Conservation (phyloP, 2,113 vertebrate genomes). For the Nematolebias whitei region DNA sequence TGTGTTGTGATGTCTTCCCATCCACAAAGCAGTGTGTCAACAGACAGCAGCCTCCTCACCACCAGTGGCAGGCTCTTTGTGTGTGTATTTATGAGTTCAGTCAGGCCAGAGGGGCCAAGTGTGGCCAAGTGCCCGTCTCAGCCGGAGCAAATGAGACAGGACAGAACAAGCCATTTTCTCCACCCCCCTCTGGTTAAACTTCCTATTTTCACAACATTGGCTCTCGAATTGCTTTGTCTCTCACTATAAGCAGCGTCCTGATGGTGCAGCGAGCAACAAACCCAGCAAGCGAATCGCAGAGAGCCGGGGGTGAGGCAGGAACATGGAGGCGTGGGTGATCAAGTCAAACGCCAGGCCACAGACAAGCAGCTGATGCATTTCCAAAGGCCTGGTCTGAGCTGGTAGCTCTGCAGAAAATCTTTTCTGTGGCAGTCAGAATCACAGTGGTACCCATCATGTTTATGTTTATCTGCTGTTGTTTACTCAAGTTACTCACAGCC, state of each 20-base stretch:
- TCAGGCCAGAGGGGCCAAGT: constrained; percentile 63
- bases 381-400: constrained; percentile 11
- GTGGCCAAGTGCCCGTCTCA: constrained; percentile 37
- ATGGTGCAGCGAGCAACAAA: constrained; percentile 40
- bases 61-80: constrained; percentile 35
- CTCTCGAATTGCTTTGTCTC: constrained; percentile 63
- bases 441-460: constrained; percentile 50
- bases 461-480: constrained; percentile 56
- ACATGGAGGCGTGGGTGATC: constrained; percentile 8
- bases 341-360: constrained; percentile 34
- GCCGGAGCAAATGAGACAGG: constrained; percentile 56
- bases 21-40: constrained; percentile 42
- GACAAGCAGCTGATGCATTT: constrained; percentile 35
- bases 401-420: constrained; percentile 9
- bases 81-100: constrained; percentile 60
- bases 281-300: constrained; percentile 1
- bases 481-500: constrained; percentile 41
- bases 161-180: constrained; percentile 66
- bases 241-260: constrained; percentile 57
- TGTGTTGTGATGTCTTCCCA: constrained; percentile 26
- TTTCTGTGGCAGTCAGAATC: constrained; percentile 23
- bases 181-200: constrained; percentile 61
- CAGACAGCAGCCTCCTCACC: constrained; percentile 11
- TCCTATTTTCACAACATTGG: constrained; percentile 58
- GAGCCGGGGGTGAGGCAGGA: constrained; percentile 1